Evolutionary conservation across 1,140 invertebrate species (phyloP), one percentile per base, ranked within the genome.

Genomic region (Drosophila paulistorum): DNA sequence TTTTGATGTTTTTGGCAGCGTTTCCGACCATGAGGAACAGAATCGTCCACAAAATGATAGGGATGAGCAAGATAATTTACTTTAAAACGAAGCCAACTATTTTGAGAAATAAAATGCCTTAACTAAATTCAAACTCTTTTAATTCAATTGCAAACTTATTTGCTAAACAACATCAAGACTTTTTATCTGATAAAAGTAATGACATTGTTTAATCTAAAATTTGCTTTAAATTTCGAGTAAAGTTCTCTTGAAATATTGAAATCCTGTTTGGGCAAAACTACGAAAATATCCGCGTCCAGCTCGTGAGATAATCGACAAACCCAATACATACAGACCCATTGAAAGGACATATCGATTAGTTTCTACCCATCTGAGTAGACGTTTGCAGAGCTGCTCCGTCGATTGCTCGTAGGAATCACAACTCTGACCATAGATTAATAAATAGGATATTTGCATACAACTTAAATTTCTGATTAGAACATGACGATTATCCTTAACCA

Each of bases 381-480:
- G 30, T 1, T n/a, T 0, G 1, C 23, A 35, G 0, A 67, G 26
- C 20, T 74, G 61, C 11, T 51, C 30, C 23, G 41, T 1, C 30
- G 63, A 63, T 0, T 7, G 17, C 17, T 68, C 63, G 3, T 59
- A 45, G 7, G 77, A 64, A 2, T 23, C 11, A 4, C 39, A 70
- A 7, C 54, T 86, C 17, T 77, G 93, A 58, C 94, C 94, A 75
- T 96, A 97, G 11, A 97, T 93, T 23, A 98, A 92, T 14, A 98
- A 92, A 91, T 97, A 97, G 62, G 96, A 94, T 9, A 97, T 93
- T 79, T 95, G 93, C 10, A 97, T 74, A n/a, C 79, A 80, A 3
- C 60, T 71, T 30, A 59, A 41, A 37, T 82, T 64, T 0, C 17
- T 48, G 4, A 87, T 65, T 5, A 65, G 51, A 20, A 83, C 77